Base-by-base conservation (phyloP, 2,888 invertebrate genomes). In the Ophion slaviceki region DNA sequence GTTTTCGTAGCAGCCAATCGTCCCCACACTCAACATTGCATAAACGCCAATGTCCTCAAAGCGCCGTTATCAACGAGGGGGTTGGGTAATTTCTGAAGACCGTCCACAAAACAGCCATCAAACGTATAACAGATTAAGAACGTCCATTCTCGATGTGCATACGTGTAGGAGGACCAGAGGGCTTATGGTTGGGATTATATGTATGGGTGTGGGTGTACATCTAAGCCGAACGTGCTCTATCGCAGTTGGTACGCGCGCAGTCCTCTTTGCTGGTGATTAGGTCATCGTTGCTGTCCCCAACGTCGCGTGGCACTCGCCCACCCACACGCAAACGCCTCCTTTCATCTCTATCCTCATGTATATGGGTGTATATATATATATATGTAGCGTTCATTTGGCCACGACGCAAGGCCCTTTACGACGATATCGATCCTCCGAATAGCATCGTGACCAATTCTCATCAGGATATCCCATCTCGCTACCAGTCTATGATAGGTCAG, bases 391-490 rank as follows among this genome's bases (percentile, higher is more conserved):
- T 57, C 67, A 32, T 81, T 82, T 57, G 78, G 86, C 72, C 77
- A 78, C 71, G 83, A 76, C 80, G 61, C 62, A 57, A 62, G 61
- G 74, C 85, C 86, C 77, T 86, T 87, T 89, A 90, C 88, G 87
- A 90, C 90, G 90, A 89, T 90, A 92, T 91, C 90, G 92, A 92
- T 90, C 90, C 87, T 78, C 81, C 47, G 47, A 47, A 47, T 47
- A 47, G 64, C 71, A 72, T 87, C 89, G 88, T 91, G 90, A 89
- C 91, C 91, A 90, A 92, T 91, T 80, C 88, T 87, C 89, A 88
- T 90, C 84, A 66, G 67, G 47, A 76, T 72, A 72, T 72, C 59
- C 72, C 47, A 72, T 72, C 57, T 70, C 28, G 11, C 20, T 10
- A 47, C n/a, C 24, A 64, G 4, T 57, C 71, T 8, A 45, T 47